A percentile compares a stretch with the other conserved stretches of the same genome.
Evolutionary conservation across 1,140 invertebrate genomes (phyloP).

Genomic region (Pseudomyrmex pallidus): DNA sequence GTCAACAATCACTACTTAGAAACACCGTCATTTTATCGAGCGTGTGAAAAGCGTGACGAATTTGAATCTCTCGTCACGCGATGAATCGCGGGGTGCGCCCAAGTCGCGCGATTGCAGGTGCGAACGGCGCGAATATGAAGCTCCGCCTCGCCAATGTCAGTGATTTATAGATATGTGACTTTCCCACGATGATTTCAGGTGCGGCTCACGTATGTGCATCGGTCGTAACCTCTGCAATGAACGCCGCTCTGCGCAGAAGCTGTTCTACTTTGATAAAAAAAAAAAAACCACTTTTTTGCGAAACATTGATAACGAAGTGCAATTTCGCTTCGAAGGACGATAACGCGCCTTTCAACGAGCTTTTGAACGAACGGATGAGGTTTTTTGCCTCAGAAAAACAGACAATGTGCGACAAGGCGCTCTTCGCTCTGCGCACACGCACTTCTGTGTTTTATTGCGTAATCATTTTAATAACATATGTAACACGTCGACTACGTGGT

Average conservation of each 20-base stretch:
- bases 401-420: background rate
- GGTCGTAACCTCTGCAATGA: conserved; percentile 23
- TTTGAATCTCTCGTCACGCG: background rate
- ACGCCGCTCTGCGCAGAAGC: background rate
- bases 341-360: no score
- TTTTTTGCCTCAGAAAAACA: background rate
- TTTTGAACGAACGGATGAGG: no score
- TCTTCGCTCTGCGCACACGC: conserved; percentile 25
- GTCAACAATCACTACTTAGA: background rate
- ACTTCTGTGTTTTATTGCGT: background rate
- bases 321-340: no score
- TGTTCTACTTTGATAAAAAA: background rate
- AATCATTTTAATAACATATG: background rate
- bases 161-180: conserved; percentile 20
- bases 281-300: background rate
- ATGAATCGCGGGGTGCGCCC: background rate
- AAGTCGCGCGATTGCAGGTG: background rate
- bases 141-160: conserved; percentile 5
- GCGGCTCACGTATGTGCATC: background rate
- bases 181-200: conserved; percentile 15
- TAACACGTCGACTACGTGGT: background rate
- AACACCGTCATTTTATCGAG: background rate
- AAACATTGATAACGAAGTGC: background rate
- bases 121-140: background rate
- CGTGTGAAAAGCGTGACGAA: background rate